Evolutionary conservation across 1,140 invertebrate species (phyloP).

Genomic region (Drosophila ananassae): DNA sequence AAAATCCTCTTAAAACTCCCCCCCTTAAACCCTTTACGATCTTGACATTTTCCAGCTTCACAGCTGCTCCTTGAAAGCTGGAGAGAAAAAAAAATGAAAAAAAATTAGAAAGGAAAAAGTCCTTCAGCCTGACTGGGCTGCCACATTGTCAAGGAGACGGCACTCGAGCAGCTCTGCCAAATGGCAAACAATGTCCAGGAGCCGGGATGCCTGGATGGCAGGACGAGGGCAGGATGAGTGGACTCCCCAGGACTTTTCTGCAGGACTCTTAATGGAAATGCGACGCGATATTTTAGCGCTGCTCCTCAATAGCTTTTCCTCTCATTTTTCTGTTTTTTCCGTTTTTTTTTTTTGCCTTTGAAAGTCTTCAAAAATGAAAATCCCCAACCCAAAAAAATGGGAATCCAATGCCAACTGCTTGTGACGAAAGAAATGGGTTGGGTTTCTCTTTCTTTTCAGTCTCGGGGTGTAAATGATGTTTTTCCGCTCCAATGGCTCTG

Average conservation of each 20-base stretch:
- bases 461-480: constrained; percentile 52
- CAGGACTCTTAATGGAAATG: constrained; percentile 31
- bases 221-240: constrained; percentile 2
- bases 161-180: constrained; percentile 32
- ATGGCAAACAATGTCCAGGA: constrained; percentile 54
- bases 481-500: constrained; percentile 51
- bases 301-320: constrained; percentile 57
- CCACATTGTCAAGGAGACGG: constrained; percentile 37
- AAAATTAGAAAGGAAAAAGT: not conserved
- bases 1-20: not conserved
- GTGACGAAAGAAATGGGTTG: constrained; percentile 31
- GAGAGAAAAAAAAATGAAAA: not conserved
- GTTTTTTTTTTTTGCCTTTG: constrained; percentile 20
- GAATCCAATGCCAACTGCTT: constrained; percentile 22
- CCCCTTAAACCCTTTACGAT: not conserved
- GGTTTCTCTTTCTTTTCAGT: not conserved
- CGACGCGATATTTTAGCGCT: constrained; percentile 40
- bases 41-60: constrained; percentile 41
- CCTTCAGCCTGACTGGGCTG: constrained; percentile 37
- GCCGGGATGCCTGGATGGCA: constrained; percentile 1
- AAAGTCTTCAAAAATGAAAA: not conserved
- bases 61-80: not conserved
- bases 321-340: no score
- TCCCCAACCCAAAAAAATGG: constrained; percentile 1
- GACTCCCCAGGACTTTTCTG: not conserved